Conservation (phyloP, 2,888 invertebrate species). For the Bimastos eiseni region DNA sequence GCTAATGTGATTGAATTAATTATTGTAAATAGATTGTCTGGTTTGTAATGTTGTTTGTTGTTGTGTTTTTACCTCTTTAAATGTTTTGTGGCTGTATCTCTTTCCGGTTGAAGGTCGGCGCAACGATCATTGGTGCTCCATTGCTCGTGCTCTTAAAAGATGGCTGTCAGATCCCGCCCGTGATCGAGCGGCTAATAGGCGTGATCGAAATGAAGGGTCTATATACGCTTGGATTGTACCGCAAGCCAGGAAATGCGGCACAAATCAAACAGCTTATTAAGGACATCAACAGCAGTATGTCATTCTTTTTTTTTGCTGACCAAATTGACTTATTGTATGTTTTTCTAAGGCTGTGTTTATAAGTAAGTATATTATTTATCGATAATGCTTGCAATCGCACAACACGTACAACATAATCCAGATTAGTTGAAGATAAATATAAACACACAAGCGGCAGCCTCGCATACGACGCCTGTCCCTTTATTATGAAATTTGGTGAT, state of each 20-base stretch:
- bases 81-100: background rate
- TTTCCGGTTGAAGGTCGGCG: conserved; percentile 34
- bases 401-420: no score
- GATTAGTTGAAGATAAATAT: no score
- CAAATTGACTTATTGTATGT: no score
- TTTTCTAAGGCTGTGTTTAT: no score
- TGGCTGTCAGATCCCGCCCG: conserved; percentile 76
- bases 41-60: background rate
- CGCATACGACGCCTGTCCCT: no score
- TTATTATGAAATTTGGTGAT: no score
- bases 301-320: background rate
- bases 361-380: no score
- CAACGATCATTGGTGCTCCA: conserved; percentile 77
- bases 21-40: background rate
- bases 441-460: no score
- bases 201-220: conserved; percentile 88
- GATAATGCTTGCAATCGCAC: no score
- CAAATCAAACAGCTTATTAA: conserved; percentile 62
- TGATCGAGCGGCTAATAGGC: conserved; percentile 83
- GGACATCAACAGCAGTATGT: conserved; percentile 37
- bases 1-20: background rate
- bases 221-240: conserved; percentile 88
- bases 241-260: conserved; percentile 71
- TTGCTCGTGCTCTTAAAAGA: conserved; percentile 70
- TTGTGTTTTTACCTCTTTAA: background rate